Evolutionary conservation across 2,113 vertebrate genomes (phyloP).

Genomic region (Pelvicachromis taeniatus): DNA sequence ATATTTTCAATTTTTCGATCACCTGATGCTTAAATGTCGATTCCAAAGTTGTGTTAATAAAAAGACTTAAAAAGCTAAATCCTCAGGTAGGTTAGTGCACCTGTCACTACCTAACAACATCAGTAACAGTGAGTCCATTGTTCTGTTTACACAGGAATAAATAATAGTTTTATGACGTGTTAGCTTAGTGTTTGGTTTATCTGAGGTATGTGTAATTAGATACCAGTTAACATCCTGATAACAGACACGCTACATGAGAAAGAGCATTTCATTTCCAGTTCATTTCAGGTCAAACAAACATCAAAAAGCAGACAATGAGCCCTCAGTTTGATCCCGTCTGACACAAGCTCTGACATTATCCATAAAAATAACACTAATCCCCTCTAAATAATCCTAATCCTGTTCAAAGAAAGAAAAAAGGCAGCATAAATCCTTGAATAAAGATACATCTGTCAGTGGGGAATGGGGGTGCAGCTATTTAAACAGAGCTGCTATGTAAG

Average conservation of each 20-base stretch:
- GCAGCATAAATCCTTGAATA: slow-evolving; percentile 70
- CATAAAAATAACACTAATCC: slow-evolving; percentile 63
- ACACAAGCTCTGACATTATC: slow-evolving; percentile 58
- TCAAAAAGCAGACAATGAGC: slow-evolving; percentile 29
- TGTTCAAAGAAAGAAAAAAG: slow-evolving; percentile 50
- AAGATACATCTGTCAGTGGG: slow-evolving; percentile 79
- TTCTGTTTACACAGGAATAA: background rate
- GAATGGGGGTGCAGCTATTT: slow-evolving; percentile 75
- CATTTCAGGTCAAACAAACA: slow-evolving; percentile 3
- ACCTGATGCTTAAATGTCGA: background rate
- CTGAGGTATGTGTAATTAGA: background rate
- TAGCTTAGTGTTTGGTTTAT: background rate
- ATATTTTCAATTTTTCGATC: background rate
- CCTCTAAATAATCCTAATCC: slow-evolving; percentile 69
- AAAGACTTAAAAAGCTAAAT: too few relatives aligned
- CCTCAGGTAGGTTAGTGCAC: background rate
- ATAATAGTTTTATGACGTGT: background rate
- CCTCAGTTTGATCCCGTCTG: slow-evolving; percentile 3
- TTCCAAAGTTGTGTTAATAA: background rate
- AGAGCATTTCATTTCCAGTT: background rate
- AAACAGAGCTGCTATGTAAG: slow-evolving; percentile 78
- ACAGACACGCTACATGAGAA: background rate
- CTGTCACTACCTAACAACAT: background rate
- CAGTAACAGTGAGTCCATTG: background rate
- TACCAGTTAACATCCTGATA: background rate